These are phyloP conservation scores for Mionectes macconnelli DNA, from an alignment of 2,113 vertebrate genomes.

Conservation along the genomic window DNA sequence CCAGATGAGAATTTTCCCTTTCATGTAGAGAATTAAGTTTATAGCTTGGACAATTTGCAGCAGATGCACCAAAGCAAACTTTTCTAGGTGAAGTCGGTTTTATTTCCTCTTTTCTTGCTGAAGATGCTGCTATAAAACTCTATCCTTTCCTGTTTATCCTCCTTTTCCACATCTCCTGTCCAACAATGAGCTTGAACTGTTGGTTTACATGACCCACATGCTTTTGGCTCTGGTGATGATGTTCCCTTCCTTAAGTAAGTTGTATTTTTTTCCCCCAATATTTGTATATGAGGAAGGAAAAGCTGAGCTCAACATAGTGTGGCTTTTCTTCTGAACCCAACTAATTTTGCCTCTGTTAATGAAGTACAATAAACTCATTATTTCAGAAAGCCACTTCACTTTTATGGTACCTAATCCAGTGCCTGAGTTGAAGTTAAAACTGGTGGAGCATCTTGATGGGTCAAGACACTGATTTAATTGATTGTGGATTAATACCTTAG, in stretches of 20 bases:
- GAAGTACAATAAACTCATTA: background rate
- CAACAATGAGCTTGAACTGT: accelerated
- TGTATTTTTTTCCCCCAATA: background rate
- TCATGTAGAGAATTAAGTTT: background rate
- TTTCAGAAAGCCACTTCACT: background rate
- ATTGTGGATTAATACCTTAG: background rate
- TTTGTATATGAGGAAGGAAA: background rate
- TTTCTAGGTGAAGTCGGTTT: background rate
- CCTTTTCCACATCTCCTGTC: background rate
- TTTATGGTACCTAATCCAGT: background rate
- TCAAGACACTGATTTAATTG: background rate
- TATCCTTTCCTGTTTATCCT: background rate
- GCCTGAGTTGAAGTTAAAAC: background rate
- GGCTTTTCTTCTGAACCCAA: background rate
- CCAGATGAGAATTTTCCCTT: background rate
- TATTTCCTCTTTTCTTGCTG: background rate
- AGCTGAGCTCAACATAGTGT: background rate
- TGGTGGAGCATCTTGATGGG: background rate
- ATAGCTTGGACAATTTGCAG: accelerated
- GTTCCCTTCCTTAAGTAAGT: background rate
- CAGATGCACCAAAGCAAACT: accelerated
- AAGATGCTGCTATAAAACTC: background rate
- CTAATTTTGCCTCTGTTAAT: background rate
- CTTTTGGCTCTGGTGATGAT: background rate
- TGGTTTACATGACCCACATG: background rate